Evolutionary conservation across 1,140 invertebrate genomes (phyloP), one percentile per base, ranked within the genome.

Genomic region (Ganaspis sp.): DNA sequence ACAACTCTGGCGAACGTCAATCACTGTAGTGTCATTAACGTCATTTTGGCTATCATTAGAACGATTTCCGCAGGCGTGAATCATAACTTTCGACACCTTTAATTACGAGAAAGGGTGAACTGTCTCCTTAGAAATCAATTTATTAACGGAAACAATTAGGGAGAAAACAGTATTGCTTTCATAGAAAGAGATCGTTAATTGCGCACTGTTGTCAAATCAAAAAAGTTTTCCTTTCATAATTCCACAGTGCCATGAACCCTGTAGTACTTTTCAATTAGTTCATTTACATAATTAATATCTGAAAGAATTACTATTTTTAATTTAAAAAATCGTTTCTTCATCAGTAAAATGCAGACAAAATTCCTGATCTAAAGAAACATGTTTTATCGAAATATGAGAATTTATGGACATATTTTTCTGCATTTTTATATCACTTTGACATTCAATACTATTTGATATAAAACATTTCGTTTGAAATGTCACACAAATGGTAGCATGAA

Each of bases 1-100:
- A 17, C 19, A 45, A 72, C 45, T 74, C 8, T 54, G 73, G 34
- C 45, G 26, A 70, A 80, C 81, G 83, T 84, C 81, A 81, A 85
- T 84, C 75, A 76, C 40, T 37, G 29, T 53, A 29, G 74, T 74
- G 19, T 83, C 72, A 74, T 83, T 81, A 81, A 40, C 21, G 21
- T 54, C 23, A 12, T n/a, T 72, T 40, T 21, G 53, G 53, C 53
- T 29, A 64, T 64, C 54, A 64, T 64, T 64, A 64, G 1, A 64
- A 64, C 29, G 58, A 64, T 26, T 64, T 64, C 26, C 58, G 58
- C 58, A 64, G 58, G 26, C 29, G 26, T 26, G 58, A 64, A 64
- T 64, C 23, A 34, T 23, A 29, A 34, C 12, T 64, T 64, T 64
- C 58, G 58, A 26, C 21, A 64, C 12, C 23, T 64, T 4, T 64